Conservation (phyloP, 1,140 invertebrate genomes). For the Heliconius himera region DNA sequence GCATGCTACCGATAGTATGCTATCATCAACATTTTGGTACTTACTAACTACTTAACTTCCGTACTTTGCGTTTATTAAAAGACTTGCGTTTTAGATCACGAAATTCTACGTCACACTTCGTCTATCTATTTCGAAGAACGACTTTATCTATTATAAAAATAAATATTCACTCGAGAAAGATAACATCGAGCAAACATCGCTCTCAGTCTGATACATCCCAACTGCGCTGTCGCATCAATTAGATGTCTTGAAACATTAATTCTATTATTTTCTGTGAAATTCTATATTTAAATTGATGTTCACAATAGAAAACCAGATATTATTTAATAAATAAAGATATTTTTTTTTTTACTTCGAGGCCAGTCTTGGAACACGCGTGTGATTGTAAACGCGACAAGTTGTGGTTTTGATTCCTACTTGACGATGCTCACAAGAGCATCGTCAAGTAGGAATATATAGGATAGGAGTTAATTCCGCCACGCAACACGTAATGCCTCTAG, state of each 20-base stretch:
- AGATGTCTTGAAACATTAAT: not conserved
- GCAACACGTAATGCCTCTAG: no score
- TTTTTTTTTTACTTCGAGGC: no score
- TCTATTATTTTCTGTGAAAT: not conserved
- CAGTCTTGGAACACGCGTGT: no score
- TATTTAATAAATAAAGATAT: no score
- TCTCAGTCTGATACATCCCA: not conserved
- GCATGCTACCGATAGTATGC: no score
- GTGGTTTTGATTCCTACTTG: no score
- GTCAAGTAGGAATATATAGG: no score
- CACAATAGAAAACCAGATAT: not conserved
- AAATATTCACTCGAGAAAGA: not conserved
- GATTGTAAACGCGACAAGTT: no score
- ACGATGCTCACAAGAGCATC: no score
- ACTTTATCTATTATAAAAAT: not conserved
- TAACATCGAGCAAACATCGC: not conserved
- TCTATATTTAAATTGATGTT: not conserved
- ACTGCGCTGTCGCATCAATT: not conserved
- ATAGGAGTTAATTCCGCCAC: no score
- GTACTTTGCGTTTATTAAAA: not conserved
- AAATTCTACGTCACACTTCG: not conserved
- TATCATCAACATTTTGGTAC: no score
- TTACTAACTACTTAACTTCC: no score
- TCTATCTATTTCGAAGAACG: not conserved
- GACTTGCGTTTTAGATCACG: not conserved